A percentile compares a stretch with the other conserved stretches of the same genome.
phyloP scores from a whole-genome alignment of 1,140 invertebrate genomes.

The Drosophila watanabei region DNA sequence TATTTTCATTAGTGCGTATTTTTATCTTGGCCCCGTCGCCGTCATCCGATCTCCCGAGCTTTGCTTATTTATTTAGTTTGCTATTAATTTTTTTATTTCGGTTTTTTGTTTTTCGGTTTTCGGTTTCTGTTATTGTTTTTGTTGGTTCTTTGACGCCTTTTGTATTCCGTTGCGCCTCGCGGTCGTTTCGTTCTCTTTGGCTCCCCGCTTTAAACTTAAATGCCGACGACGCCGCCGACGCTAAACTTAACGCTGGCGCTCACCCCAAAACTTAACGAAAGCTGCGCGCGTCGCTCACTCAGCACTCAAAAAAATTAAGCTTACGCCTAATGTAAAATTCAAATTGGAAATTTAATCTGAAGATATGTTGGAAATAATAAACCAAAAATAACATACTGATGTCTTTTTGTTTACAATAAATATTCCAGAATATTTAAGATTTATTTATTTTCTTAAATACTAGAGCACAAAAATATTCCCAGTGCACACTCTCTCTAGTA shows the following conservation, averaged over 20 bases:
- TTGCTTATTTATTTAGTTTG: conserved; percentile 50
- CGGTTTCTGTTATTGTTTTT: conserved; percentile 41
- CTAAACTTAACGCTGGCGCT: conserved; percentile 15
- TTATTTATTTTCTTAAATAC: not conserved
- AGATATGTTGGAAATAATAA: not conserved
- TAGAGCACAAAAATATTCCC: too few relatives aligned
- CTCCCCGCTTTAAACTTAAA: conserved; percentile 68
- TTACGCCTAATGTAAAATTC: not conserved
- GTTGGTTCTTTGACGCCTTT: conserved; percentile 58
- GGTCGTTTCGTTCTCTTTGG: conserved; percentile 64
- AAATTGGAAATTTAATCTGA: not conserved
- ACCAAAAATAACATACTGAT: too few relatives aligned
- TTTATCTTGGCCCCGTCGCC: conserved; percentile 46
- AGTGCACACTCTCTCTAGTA: conserved; percentile 10
- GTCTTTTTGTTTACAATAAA: too few relatives aligned
- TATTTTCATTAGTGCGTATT: conserved; percentile 52
- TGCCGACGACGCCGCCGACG: conserved; percentile 39
- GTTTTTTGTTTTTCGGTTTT: conserved; percentile 27
- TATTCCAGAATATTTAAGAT: too few relatives aligned
- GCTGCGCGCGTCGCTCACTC: conserved; percentile 24
- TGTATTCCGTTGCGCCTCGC: conserved; percentile 72
- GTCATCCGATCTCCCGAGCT: conserved; percentile 35
- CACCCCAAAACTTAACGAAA: conserved; percentile 40
- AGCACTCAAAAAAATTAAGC: not conserved
- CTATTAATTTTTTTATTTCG: conserved; percentile 30